phyloP scores from a whole-genome alignment of 2,113 vertebrate species.

The Oenanthe melanoleuca region DNA sequence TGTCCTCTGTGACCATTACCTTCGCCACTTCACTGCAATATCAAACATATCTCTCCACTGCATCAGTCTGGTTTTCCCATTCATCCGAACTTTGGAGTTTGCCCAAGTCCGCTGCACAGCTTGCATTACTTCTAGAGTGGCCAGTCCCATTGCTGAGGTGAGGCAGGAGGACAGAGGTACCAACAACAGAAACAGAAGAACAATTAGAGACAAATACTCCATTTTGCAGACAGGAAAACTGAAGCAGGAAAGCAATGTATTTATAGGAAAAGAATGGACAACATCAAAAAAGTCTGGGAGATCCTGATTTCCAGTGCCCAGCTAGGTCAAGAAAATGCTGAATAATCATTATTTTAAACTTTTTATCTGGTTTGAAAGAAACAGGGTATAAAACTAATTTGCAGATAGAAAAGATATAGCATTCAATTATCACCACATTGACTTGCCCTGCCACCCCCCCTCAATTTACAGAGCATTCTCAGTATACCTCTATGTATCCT shows the following conservation, averaged over 20 bases:
- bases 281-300: background rate
- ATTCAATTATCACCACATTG: background rate
- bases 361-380: background rate
- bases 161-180: background rate
- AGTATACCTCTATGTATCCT: constrained; percentile 93
- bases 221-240: background rate
- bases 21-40: constrained; percentile 96
- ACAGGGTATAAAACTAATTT: background rate
- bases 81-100: constrained; percentile 94
- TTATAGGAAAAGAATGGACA: background rate
- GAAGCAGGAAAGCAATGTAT: background rate
- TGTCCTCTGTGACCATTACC: constrained; percentile 74
- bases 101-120: constrained; percentile 94
- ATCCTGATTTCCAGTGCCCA: background rate
- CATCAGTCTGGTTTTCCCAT: constrained; percentile 93
- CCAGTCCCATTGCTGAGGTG: constrained; percentile 91
- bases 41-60: constrained; percentile 99
- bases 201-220: background rate
- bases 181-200: background rate
- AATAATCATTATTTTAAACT: background rate
- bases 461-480: background rate
- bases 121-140: constrained; percentile 96
- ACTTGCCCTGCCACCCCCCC: fast-evolving
- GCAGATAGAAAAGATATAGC: background rate
- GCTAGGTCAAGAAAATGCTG: background rate